Base-by-base conservation (phyloP, 1,140 invertebrate species). In the Neuroterus valhalla region DNA sequence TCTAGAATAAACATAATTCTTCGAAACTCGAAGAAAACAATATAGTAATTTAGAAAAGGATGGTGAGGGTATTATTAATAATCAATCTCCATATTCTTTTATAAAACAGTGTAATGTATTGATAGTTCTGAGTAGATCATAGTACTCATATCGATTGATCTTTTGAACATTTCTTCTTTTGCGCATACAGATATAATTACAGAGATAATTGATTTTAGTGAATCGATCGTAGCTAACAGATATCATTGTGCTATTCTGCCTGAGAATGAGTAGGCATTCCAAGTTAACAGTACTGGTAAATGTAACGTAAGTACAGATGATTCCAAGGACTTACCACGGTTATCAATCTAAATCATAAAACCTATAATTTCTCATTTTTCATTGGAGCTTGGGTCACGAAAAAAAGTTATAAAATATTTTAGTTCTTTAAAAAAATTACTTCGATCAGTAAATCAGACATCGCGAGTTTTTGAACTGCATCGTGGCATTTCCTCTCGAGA, bases 81-180 rank as follows among this genome's bases (percentile, higher is more conserved):
- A 76, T 75, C 76, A 72, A 66, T 81, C 79, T 80, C 82, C 71
- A 26, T 52, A 78, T 82, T 86, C 75, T 86, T 87, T 87, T 86
- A 86, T 85, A 87, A 88, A 88, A 86, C 84, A 86, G 84, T 83
- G 80, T 87, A 86, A 85, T 82, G 82, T 86, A 84, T 78, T 84
- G 85, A 86, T 85, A 87, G 81, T 84, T 82, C 76, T 82, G 84
- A 86, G 85, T 88, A 88, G 86, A 87, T 87, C 79, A 78, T 86
- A 86, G 82, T 84, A 85, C 77, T 87, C 81, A 74, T 81, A 74
- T 83, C 75, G 75, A 26, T 81, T 83, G 77, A 85, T 75, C 82
- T 79, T 80, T 75, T 81, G 76, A 80, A 78, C 75, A 80, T 78
- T 79, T 70, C 74, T 68, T 66, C 69, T 74, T 78, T 81, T 71